Evolutionary conservation across 2,888 invertebrate genomes (phyloP).

Genomic region (Cantharis lateralis): DNA sequence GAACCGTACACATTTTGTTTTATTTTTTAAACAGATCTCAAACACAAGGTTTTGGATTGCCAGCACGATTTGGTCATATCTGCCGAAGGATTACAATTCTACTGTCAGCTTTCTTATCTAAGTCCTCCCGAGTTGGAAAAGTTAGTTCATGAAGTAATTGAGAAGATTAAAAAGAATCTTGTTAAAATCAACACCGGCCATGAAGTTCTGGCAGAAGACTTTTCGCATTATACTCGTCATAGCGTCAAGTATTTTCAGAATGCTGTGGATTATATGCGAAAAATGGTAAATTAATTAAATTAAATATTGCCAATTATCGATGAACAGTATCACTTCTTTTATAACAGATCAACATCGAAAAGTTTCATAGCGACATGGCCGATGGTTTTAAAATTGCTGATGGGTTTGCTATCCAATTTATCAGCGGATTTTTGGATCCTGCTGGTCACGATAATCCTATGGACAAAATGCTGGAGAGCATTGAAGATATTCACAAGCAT

Average conservation of each 20-base stretch:
- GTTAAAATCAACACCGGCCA: background rate
- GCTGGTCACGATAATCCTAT: too few relatives aligned
- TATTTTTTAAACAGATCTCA: background rate
- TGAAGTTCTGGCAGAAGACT: background rate
- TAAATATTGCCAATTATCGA: too few relatives aligned
- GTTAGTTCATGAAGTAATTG: background rate
- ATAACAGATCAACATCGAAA: too few relatives aligned
- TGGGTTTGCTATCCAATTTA: too few relatives aligned
- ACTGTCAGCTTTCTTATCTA: background rate
- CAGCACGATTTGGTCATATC: background rate
- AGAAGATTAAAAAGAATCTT: background rate
- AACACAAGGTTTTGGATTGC: background rate
- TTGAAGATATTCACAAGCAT: too few relatives aligned
- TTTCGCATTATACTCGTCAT: background rate
- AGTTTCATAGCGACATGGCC: too few relatives aligned
- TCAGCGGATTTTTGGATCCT: too few relatives aligned
- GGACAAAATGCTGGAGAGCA: too few relatives aligned
- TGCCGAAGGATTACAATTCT: background rate
- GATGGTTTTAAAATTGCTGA: too few relatives aligned
- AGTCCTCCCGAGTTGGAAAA: background rate
- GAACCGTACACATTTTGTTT: background rate
- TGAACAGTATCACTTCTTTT: too few relatives aligned
- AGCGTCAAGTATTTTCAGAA: background rate
- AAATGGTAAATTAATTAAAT: background rate
- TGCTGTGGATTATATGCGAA: background rate